Percentiles rank a stretch among this genome's conserved stretches.
Evolutionary conservation across 2,113 vertebrate species (phyloP).

Genomic region (Tangachromis dhanisi): DNA sequence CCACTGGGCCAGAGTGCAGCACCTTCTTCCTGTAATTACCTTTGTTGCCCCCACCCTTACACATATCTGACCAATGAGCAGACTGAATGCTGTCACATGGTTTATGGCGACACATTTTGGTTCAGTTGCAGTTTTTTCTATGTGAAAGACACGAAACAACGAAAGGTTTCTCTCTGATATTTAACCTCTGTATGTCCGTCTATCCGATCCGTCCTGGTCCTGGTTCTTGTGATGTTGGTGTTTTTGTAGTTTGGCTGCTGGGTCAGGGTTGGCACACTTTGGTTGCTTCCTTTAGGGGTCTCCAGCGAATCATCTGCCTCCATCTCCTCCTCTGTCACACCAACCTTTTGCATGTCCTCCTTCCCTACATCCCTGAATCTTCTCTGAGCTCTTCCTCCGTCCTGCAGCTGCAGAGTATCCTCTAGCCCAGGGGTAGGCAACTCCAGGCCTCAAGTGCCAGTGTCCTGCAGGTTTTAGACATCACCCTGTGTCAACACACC

Average conservation of each 20-base stretch:
- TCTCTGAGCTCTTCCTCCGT: background rate
- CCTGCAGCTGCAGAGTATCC: background rate
- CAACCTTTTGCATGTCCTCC: background rate
- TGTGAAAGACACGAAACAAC: background rate
- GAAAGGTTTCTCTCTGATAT: background rate
- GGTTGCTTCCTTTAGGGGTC: background rate
- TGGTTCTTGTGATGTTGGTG: background rate
- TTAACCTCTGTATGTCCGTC: background rate
- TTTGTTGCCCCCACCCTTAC: background rate
- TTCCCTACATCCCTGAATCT: background rate
- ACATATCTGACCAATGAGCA: background rate
- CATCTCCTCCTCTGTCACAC: background rate
- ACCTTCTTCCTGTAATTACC: background rate
- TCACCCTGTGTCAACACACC: background rate
- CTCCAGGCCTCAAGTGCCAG: background rate
- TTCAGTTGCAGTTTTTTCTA: background rate
- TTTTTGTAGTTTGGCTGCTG: background rate
- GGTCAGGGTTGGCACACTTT: background rate
- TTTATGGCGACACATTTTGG: background rate
- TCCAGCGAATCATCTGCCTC: background rate
- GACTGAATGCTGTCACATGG: background rate
- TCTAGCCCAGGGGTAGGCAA: background rate
- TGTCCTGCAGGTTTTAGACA: background rate
- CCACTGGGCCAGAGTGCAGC: background rate
- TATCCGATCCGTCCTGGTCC: background rate